Base-by-base conservation (phyloP, 2,888 invertebrate species). In the Phragmatobia fuliginosa region DNA sequence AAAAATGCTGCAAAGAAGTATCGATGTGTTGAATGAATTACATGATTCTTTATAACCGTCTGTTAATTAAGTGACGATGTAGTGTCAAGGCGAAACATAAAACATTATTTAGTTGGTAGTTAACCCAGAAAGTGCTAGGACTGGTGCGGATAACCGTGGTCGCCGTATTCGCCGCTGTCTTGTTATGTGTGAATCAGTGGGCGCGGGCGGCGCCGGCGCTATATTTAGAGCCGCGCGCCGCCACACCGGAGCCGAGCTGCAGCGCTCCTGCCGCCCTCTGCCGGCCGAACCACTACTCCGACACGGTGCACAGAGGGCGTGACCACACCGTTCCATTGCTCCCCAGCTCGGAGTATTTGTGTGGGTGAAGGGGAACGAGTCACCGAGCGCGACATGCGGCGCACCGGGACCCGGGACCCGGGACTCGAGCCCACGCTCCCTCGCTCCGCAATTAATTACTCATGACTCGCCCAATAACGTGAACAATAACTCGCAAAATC, bases 181-280 rank as follows among this genome's bases (percentile, higher is more conserved):
- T 69, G 73, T 63, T 67, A 63, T 72, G 82, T 64, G 79, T 84
- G 85, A 85, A 76, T 85, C 85, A 84, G 75, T 73, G 75, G 74
- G 66, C 11, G 70, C 83, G 77, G 76, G 76, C 76, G 77, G 77
- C 76, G 83, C 73, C 82, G 76, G 69, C 67, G 80, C 81, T 85
- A 85, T 83, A 85, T 85, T 84, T 85, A 85, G 85, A 77, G 59
- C 61, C 62, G 71, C 67, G 68, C 70, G 72, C 68, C 76, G 76
- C 75, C 67, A 70, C 67, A 68, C 66, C 74, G 81, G 70, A 66
- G 73, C 73, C 78, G 68, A 63, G 71, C 63, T 61, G 73, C 45
- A 65, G 70, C 71, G 77, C 77, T 66, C 70, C 75, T 76, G 68
- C 73, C 73, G 83, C 81, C 78, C 80, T 71, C 78, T 74, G 64